A percentile compares a stretch with the other conserved stretches of the same genome.
Conservation (phyloP, 2,797 vertebrate genomes). For the Stomatorhinus walkeri region DNA sequence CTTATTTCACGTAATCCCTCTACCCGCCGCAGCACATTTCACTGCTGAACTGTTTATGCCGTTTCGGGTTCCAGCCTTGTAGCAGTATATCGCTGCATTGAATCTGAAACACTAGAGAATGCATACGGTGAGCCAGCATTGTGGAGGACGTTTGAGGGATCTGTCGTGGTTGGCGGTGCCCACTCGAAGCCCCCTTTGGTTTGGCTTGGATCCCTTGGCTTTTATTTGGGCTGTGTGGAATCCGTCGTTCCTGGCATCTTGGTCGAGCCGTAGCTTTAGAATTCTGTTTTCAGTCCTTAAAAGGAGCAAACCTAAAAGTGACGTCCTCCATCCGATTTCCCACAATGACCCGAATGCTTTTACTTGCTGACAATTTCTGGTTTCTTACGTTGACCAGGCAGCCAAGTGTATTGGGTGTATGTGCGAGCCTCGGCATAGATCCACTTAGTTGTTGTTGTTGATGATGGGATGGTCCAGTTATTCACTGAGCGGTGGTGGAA, state of each 20-base stretch:
- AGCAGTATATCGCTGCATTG: background rate
- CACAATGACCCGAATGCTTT: background rate
- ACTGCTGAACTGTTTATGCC: background rate
- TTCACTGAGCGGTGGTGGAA: background rate
- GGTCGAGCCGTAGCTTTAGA: background rate
- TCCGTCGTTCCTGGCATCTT: background rate
- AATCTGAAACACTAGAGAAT: background rate
- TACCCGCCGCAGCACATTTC: background rate
- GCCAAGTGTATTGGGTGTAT: background rate
- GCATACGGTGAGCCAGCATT: background rate
- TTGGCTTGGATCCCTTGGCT: background rate
- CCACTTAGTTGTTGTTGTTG: background rate
- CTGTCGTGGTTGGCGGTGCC: background rate
- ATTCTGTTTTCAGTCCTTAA: background rate
- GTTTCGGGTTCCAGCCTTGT: background rate
- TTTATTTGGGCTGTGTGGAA: background rate
- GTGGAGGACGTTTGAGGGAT: background rate
- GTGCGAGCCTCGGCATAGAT: background rate
- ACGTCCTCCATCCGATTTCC: background rate
- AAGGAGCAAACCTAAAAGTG: background rate
- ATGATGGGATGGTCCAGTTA: background rate
- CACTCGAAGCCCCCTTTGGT: background rate
- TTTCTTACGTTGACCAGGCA: background rate
- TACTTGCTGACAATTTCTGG: background rate
- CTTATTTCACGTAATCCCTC: background rate